Conservation (phyloP, 2,113 vertebrate species). For the Ciconia boyciana region DNA sequence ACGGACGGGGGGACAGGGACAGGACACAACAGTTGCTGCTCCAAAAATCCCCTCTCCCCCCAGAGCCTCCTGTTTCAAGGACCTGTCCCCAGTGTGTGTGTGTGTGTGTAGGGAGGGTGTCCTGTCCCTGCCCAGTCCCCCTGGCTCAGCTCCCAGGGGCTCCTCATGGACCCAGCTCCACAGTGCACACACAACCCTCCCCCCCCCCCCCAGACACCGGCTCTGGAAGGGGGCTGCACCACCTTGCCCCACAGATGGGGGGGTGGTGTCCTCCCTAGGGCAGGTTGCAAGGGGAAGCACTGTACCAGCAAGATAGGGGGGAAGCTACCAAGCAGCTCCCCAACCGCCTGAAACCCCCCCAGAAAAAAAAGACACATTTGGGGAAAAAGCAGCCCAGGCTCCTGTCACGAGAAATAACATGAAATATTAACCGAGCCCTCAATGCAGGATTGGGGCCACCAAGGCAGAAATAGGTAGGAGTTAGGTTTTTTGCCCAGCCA, state of each 20-base stretch:
- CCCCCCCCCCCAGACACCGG: no score
- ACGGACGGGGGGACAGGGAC: no score
- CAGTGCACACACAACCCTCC: no score
- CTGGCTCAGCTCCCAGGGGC: not conserved
- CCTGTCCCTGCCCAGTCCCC: not conserved
- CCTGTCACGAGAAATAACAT: fast-evolving
- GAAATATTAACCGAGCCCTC: fast-evolving
- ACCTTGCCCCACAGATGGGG: not conserved
- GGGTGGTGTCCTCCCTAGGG: not conserved
- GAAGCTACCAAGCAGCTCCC: not conserved
- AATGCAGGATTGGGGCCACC: fast-evolving
- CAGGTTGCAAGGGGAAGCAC: not conserved
- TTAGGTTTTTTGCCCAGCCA: fast-evolving
- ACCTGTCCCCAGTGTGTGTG: no score
- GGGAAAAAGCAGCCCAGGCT: not conserved
- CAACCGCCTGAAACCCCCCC: not conserved
- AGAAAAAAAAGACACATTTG: not conserved
- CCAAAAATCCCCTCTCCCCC: not conserved
- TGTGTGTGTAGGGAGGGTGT: no score
- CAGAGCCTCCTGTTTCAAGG: not conserved
- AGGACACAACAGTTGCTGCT: not conserved
- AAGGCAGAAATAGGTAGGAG: not conserved
- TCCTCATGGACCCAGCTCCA: no score
- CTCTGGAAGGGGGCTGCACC: no score
- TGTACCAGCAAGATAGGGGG: not conserved